Conservation (phyloP, 2,888 invertebrate genomes). For the Nowickia ferox region DNA sequence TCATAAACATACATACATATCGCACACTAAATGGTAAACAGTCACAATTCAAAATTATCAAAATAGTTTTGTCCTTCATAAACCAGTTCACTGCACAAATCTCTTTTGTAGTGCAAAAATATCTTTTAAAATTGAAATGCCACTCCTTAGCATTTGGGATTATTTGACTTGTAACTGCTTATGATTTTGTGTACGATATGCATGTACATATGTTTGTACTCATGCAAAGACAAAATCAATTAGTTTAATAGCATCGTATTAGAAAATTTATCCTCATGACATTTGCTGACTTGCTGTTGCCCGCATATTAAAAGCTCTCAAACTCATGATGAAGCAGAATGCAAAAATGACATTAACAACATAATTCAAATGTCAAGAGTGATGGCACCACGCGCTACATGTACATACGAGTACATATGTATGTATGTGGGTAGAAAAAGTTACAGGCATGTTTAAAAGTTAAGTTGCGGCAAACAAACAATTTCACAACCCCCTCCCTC, state of each 20-base stretch:
- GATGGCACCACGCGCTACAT: neutral
- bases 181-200: too few species aligned
- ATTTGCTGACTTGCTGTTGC: neutral
- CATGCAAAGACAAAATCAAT: neutral
- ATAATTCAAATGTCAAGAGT: conserved; percentile 52
- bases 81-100: too few species aligned
- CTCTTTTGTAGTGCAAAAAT: too few species aligned
- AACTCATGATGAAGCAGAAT: conserved; percentile 1
- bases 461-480: neutral
- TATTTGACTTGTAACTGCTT: too few species aligned
- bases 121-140: too few species aligned
- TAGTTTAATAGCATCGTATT: conserved; percentile 13
- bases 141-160: neutral
- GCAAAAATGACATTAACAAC: neutral
- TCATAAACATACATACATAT: neutral
- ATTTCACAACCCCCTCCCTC: too few species aligned
- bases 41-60: too few species aligned
- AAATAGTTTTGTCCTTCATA: too few species aligned
- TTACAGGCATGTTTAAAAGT: conserved; percentile 9
- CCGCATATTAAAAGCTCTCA: conserved; percentile 22
- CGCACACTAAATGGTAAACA: too few species aligned
- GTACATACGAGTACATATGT: neutral
- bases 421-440: neutral
- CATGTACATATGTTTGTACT: neutral
- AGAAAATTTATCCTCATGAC: conserved; percentile 4